phyloP scores from a whole-genome alignment of 2,113 vertebrate genomes.

The Ochotona princeps region DNA sequence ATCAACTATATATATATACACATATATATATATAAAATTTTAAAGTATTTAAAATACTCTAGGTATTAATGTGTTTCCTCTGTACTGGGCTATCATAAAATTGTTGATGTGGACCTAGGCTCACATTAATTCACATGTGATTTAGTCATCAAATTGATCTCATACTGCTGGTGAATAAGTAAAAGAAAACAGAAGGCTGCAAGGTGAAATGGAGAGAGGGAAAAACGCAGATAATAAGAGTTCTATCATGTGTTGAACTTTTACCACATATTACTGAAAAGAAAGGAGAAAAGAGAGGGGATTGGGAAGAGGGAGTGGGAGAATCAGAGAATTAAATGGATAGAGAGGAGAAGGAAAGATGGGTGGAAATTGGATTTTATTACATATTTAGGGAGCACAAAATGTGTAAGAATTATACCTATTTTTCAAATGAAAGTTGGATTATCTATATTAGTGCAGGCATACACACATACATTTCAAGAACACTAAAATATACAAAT shows the following conservation, averaged over 20 bases:
- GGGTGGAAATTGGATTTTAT: background rate
- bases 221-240: background rate
- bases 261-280: background rate
- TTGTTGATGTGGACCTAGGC: background rate
- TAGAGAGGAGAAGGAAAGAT: background rate
- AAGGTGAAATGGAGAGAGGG: background rate
- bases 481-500: background rate
- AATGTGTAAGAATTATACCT: background rate
- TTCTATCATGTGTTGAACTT: background rate
- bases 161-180: background rate
- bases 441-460: too few relatives aligned
- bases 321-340: background rate
- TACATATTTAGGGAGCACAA: background rate
- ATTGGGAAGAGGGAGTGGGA: too few relatives aligned
- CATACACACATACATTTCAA: background rate
- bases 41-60: background rate
- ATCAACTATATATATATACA: background rate
- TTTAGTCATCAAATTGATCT: background rate
- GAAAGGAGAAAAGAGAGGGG: background rate
- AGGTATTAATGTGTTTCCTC: background rate
- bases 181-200: background rate
- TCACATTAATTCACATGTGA: background rate
- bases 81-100: background rate
- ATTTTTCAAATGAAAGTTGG: background rate
- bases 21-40: background rate